Evolutionary conservation across 2,888 invertebrate species (phyloP), one percentile per base, ranked within the genome.

Genomic region (Eudasyphora cyanicolor): DNA sequence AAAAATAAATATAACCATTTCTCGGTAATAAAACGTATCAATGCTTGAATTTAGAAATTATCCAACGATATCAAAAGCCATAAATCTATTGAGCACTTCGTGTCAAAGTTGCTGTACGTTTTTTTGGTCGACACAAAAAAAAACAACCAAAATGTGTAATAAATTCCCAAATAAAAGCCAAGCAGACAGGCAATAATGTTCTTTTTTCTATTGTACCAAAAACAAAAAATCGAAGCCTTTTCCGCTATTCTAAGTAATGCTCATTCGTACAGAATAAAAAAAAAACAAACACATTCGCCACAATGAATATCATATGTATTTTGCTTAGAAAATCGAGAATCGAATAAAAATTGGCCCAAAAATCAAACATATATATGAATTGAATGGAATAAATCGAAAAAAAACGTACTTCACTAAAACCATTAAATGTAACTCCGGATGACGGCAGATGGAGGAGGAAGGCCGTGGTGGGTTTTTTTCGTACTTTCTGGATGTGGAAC

Each of bases 21-120:
- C 57, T 27, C 57, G 57, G 10, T 24, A 74, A 64, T 62, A 54
- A 70, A 78, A 75, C 74, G 57, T 74, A 75, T 35, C 67, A 45
- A 76, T 67, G 57, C 79, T 38, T 51, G 76, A 76, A 35, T 79
- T n/a, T 60, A 49, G 60, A 42, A 73, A 73, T 67, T 49, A 73
- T 71, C 75, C 24, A 57, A 57, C 27, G 57, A 76, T 75, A 82
- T 82, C 79, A 73, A 79, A 82, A 79, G 35, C 73, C 73, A 79
- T 79, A 79, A 79, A 82, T 82, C 69, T 42, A 76, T 64, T 75
- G 19, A 76, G 54, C 7, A 35, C 57, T 73, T 45, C 14, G 12
- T 14, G 49, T 29, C 6, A 0, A 49, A 19, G 14, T 38, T 17
- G 51, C 29, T 8, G 4, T 42, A 14, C 17, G 21, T 62, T 49